Base-by-base conservation (phyloP, 2,888 invertebrate genomes). In the Lasioglossum calceatum region DNA sequence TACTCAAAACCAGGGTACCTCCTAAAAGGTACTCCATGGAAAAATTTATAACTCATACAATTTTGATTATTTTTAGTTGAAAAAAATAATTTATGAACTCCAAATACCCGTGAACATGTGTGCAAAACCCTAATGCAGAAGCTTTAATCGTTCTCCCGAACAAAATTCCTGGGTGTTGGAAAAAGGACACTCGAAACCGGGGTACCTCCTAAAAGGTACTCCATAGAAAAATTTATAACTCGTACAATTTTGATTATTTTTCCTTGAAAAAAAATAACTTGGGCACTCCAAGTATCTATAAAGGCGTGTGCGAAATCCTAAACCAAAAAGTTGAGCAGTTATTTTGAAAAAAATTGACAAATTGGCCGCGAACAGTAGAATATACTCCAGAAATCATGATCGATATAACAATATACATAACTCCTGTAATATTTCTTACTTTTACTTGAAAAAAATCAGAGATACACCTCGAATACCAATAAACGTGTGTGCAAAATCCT, bases 401-500 rank as follows among this genome's bases (percentile, higher is more conserved):
- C 54, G 0, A 23, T 0, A 54, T 10, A n/a, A 54, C n/a, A n/a
- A 10, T 10, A 2, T n/a, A 12, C 42, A n/a, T n/a, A n/a, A n/a
- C n/a, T 54, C 10, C 8, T 10, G 23, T 10, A 54, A 54, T n/a
- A n/a, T 3, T 10, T 10, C 3, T n/a, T 10, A 54, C 23, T 23
- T 7, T 7, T n/a, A 2, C 54, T n/a, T 50, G 10, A n/a, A 23
- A 54, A 54, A n/a, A n/a, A 54, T 54, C n/a, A 54, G 3, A 2
- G 3, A 0, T 10, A 2, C 10, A 0, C n/a, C 10, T 3, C 10
- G 0, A n/a, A 0, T 2, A 23, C n/a, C 10, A 0, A 54, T 23
- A 23, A 23, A 23, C 0, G 2, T 8, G 54, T 8, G 54, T 23
- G 54, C 23, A 23, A 54, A 54, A 54, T 54, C 8, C 23, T 2